Evolutionary conservation across 2,113 vertebrate species (phyloP), one percentile per base, ranked within the genome.

Genomic region (Anoplopoma fimbria): DNA sequence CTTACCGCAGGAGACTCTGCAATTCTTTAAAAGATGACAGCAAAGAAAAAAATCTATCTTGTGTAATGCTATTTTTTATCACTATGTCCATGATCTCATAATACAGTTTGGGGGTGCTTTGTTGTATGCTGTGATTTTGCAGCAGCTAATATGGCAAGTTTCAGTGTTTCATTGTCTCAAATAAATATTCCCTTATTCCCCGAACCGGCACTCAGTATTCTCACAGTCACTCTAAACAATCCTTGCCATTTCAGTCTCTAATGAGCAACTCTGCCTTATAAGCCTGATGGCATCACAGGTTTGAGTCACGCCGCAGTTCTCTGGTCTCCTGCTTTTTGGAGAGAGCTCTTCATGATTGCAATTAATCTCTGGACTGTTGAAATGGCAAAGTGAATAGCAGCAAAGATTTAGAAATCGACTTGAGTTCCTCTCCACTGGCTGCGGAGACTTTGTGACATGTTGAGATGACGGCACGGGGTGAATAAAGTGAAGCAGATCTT

Each of bases 331-430:
- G 51, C 45, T 76, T 47, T 19, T 58, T 9, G 25, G 25, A 34
- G 29, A 33, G 12, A 78, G n/a, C 40, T 79, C 51, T 69, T 78
- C n/a, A 79, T 77, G 49, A 53, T 67, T 82, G 51, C 33, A 86
- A 69, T 82, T 88, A 49, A 71, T 72, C 36, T 83, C 17, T 57
- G 33, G 49, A 75, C 45, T 55, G 74, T 80, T 80, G n/a, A n/a
- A n/a, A n/a, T 80, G 55, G 29, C 55, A 72, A 76, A 65, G 45
- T 40, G 31, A 82, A 65, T n/a, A 69, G 57, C 53, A 49, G 36
- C 34, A 65, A 60, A 31, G 33, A 81, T 49, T 36, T 27, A 78
- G 38, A 81, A 71, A 80, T 42, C 5, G 33, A 72, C 61, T 77
- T 4, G 0, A 75, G 62, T 51, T 76, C 34, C 13, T 53, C 42